Evolutionary conservation across 2,888 invertebrate species (phyloP).

Genomic region (Agrotis puta): DNA sequence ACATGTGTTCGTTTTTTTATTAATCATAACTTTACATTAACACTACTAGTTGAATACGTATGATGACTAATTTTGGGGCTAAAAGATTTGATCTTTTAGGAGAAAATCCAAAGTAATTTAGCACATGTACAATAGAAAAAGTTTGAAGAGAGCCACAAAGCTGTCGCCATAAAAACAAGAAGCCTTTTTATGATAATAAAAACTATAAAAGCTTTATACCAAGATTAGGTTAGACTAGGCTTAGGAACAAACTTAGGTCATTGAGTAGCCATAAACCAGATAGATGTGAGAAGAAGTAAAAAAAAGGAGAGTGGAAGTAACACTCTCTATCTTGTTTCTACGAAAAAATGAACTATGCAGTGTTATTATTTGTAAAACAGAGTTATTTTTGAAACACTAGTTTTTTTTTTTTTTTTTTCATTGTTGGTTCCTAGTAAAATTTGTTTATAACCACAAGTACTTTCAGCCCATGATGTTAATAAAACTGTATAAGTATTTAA

Average conservation of each 20-base stretch:
- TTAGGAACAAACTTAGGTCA: constrained; percentile 9
- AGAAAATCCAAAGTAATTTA: constrained; percentile 2
- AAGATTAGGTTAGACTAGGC: constrained; percentile 31
- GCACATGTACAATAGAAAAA: background rate
- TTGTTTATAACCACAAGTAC: too few species aligned
- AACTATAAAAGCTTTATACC: constrained; percentile 34
- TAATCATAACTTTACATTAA: too few species aligned
- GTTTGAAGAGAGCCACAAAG: constrained; percentile 22
- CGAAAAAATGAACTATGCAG: too few species aligned
- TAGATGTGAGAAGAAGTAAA: background rate
- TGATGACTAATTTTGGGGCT: background rate
- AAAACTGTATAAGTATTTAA: too few species aligned
- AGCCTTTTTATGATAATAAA: constrained; percentile 27
- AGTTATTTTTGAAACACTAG: too few species aligned
- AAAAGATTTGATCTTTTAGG: background rate
- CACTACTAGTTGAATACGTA: background rate
- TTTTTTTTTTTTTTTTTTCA: too few species aligned
- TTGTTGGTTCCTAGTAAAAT: too few species aligned
- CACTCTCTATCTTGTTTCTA: background rate
- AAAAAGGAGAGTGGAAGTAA: constrained; percentile 20
- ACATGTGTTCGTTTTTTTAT: too few species aligned
- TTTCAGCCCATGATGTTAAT: too few species aligned
- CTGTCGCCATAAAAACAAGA: constrained; percentile 14
- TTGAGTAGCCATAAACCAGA: background rate
- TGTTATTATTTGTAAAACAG: too few species aligned